Base-by-base conservation (phyloP, 1,140 invertebrate genomes). In the Hypsibius dujardini region DNA sequence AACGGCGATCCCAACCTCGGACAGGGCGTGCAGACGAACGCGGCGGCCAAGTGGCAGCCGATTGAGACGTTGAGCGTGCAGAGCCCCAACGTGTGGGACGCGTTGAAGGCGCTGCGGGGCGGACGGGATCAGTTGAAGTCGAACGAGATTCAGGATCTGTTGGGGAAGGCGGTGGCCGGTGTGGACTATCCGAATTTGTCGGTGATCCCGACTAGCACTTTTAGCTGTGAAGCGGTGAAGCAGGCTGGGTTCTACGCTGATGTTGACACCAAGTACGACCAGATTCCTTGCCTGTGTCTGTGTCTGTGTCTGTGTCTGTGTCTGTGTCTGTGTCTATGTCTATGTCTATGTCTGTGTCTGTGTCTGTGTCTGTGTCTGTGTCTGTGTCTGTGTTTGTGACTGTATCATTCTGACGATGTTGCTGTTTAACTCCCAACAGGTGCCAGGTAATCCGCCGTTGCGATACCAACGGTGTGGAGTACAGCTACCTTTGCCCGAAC, bases 341-440 rank as follows among this genome's bases (percentile, higher is more conserved):
- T n/a, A n/a, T n/a, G n/a, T n/a, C n/a, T n/a, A n/a, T n/a, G n/a
- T n/a, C n/a, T n/a, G n/a, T n/a, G n/a, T n/a, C n/a, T n/a, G n/a
- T n/a, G n/a, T n/a, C n/a, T n/a, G n/a, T n/a, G n/a, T n/a, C n/a
- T n/a, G n/a, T n/a, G n/a, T n/a, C n/a, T n/a, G n/a, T n/a, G n/a
- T n/a, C n/a, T n/a, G n/a, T n/a, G n/a, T n/a, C n/a, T n/a, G n/a
- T n/a, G n/a, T n/a, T n/a, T n/a, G n/a, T n/a, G n/a, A n/a, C n/a
- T n/a, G n/a, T n/a, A n/a, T n/a, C n/a, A n/a, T n/a, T 56, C 50
- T 56, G 50, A 56, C 50, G 50, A 7, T n/a, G n/a, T 56, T 56
- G 50, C n/a, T n/a, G n/a, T n/a, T n/a, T n/a, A n/a, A n/a, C n/a
- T n/a, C n/a, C n/a, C n/a, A 7, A n/a, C 50, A 56, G 50, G 50